A percentile compares a stretch with the other conserved stretches of the same genome.
These are phyloP conservation scores for Lepidochitona cinerea DNA, from an alignment of 2,888 invertebrate species.

Conservation along the genomic window DNA sequence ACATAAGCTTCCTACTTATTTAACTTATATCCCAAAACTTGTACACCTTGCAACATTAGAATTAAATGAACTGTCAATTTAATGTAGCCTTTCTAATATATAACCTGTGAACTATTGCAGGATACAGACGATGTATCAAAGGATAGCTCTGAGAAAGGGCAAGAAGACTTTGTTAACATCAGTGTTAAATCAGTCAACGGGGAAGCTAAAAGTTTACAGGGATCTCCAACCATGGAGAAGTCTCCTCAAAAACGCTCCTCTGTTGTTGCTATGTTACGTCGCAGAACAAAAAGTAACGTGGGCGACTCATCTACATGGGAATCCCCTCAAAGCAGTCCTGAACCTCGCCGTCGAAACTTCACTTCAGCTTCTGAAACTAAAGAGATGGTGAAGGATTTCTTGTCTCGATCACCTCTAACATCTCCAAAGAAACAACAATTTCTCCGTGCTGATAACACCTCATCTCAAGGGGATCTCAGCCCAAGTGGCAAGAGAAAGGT, in stretches of 20 bases:
- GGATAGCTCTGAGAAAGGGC: background rate
- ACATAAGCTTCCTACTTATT: no score
- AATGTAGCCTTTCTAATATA: no score
- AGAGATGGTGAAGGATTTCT: background rate
- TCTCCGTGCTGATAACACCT: background rate
- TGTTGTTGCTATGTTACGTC: background rate
- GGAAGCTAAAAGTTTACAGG: background rate
- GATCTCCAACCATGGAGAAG: background rate
- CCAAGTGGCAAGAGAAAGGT: background rate
- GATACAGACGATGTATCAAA: no score
- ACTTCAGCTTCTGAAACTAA: background rate
- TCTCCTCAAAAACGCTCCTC: background rate
- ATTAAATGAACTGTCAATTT: no score
- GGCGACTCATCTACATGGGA: background rate
- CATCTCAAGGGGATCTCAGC: background rate
- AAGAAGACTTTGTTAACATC: slow-evolving; percentile 44
- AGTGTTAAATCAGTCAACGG: slow-evolving; percentile 25
- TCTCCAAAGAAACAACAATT: slow-evolving; percentile 7
- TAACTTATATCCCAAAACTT: no score
- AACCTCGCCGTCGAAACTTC: background rate
- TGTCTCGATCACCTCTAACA: background rate
- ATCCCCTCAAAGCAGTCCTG: slow-evolving; percentile 9
- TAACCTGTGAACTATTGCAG: no score
- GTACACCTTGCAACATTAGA: no score
- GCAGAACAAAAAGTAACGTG: background rate